Base-by-base conservation (phyloP, 2,797 vertebrate species). In the Vultur gryphus region DNA sequence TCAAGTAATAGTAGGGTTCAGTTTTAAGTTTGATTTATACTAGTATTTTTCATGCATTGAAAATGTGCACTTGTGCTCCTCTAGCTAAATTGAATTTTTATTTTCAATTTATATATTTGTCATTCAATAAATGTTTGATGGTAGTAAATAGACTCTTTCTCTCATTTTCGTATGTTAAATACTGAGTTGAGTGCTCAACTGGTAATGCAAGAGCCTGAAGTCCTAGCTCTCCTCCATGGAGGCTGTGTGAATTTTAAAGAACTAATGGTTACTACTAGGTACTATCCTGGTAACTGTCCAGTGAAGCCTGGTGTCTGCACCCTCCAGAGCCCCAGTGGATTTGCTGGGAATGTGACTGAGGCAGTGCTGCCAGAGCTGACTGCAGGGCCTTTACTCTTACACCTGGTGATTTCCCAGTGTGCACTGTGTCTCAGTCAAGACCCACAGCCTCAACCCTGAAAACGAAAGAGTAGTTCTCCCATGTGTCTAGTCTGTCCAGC, bases 31-130 rank as follows among this genome's bases (percentile, higher is more conserved):
- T 92, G 77, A 95, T 92, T 86, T 86, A 82, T 57, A 15, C 5
- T 17, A 44, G 69, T 14, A 2, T 72, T 90, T 75, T 58, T 92
- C 87, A 82, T 88, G 86, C 70, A 90, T 76, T 84, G 77, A 65
- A 92, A 93, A 92, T 35, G 57, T 54, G 73, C 58, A 31, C 66
- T 94, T 29, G 57, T 78, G 52, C 61, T 81, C 61, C 65, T 59
- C 62, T 6, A 44, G 49, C 71, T 78, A 82, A 90, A 95, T 95
- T 75, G 75, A 86, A 85, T 79, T 91, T 90, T 82, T 84, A 89
- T 92, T 95, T 89, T 82, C 84, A 76, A 78, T 94, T 82, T 92
- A 62, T 81, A 1, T 29, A 28, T 77, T 89, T 93, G 54, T 90
- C 78, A 75, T 71, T 94, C 84, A 87, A 75, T 95, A 92, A 87